phyloP scores from a whole-genome alignment of 2,797 vertebrate genomes.

The Hypotaenidia okinawae region DNA sequence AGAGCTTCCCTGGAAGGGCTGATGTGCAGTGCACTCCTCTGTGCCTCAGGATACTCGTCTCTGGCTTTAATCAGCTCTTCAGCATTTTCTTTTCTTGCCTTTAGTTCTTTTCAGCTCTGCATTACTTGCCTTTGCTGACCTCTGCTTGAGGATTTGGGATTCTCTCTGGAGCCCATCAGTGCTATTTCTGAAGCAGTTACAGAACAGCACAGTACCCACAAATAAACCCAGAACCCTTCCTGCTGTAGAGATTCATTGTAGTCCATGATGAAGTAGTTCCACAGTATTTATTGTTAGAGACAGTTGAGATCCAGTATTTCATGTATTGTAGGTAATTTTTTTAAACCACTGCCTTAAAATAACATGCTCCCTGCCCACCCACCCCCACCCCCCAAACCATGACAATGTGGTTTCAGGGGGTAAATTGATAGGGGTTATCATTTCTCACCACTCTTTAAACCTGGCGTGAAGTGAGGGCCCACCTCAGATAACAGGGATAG shows the following conservation, averaged over 20 bases:
- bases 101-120: neutral
- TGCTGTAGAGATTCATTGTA: neutral
- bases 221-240: neutral
- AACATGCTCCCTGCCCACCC: neutral
- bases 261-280: neutral
- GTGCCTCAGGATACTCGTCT: neutral
- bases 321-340: neutral
- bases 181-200: constrained; percentile 10
- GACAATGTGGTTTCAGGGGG: neutral
- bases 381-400: neutral
- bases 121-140: neutral
- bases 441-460: constrained; percentile 13
- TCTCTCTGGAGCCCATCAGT: neutral
- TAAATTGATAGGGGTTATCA: constrained; percentile 22
- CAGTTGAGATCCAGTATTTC: neutral
- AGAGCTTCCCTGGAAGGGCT: neutral
- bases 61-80: neutral
- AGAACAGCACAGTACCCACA: neutral
- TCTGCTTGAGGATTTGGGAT: neutral
- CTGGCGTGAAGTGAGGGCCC: constrained; percentile 4
- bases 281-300: neutral
- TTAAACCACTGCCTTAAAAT: neutral
- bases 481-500: neutral
- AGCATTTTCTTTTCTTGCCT: neutral
- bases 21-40: neutral